These are phyloP conservation scores for Echiichthys vipera DNA, from an alignment of 2,797 vertebrate genomes.

Conservation along the genomic window DNA sequence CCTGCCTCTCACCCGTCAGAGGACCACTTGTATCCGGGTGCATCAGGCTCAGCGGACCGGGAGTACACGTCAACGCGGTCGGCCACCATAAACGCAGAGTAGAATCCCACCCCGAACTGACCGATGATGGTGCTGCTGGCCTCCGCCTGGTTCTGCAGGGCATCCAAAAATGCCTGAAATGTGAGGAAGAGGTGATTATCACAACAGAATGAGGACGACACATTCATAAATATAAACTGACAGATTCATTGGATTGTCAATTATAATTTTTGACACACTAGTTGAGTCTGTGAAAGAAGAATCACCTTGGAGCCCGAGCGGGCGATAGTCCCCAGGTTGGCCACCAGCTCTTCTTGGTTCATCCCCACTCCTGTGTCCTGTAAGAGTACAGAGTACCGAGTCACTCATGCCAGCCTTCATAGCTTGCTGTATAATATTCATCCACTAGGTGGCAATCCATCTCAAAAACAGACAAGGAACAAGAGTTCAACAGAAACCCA, in stretches of 20 bases:
- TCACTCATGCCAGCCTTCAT: background rate
- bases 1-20: constrained; percentile 91
- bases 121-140: constrained; percentile 94
- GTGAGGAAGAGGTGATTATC: constrained; percentile 2
- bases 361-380: constrained; percentile 98
- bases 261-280: background rate
- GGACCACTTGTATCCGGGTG: constrained; percentile 91
- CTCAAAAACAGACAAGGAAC: background rate
- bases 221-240: background rate
- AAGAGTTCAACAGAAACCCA: background rate
- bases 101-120: constrained; percentile 99
- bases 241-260: background rate
- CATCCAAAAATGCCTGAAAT: constrained; percentile 91
- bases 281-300: background rate
- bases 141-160: constrained; percentile 91
- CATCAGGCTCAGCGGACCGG: constrained; percentile 79
- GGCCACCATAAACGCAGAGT: constrained; percentile 97
- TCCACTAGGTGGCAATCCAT: constrained; percentile 64
- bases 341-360: constrained; percentile 92
- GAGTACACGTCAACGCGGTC: constrained; percentile 95
- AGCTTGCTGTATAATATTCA: constrained; percentile 16
- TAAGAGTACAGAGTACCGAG: constrained; percentile 28
- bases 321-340: constrained; percentile 95
- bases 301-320: constrained; percentile 97
- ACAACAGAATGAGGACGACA: background rate